These are phyloP conservation scores for Xenus cinereus DNA, from an alignment of 2,113 vertebrate species.

Conservation along the genomic window DNA sequence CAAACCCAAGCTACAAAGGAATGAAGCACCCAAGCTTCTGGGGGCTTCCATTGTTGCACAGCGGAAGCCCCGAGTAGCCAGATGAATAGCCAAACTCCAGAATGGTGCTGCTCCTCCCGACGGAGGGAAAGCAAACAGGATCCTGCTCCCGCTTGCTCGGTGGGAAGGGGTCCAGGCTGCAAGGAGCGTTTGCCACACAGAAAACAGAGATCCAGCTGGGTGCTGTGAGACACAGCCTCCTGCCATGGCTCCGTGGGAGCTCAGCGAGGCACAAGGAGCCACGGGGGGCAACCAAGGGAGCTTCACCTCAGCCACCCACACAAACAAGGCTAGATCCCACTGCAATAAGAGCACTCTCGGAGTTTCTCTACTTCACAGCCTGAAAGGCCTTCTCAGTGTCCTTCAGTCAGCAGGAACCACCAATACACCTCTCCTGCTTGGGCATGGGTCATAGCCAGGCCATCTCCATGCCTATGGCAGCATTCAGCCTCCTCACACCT, in stretches of 20 bases:
- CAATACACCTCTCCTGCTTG: background rate
- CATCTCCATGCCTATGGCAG: rapidly evolving
- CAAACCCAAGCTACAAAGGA: background rate
- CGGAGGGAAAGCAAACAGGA: background rate
- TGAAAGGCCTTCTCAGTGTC: background rate
- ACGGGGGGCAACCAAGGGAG: background rate
- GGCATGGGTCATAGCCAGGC: background rate
- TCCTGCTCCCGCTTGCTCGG: background rate
- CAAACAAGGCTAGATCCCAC: background rate
- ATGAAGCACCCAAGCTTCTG: background rate
- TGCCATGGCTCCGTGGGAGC: background rate
- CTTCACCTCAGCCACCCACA: background rate
- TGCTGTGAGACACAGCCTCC: background rate
- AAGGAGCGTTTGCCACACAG: background rate
- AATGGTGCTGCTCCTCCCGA: background rate
- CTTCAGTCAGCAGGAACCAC: background rate
- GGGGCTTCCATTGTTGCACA: background rate
- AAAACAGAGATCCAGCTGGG: background rate
- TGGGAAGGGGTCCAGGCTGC: background rate
- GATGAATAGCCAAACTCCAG: background rate
- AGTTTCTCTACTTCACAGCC: background rate
- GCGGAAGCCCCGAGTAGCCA: rapidly evolving
- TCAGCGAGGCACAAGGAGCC: background rate
- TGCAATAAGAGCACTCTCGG: rapidly evolving
- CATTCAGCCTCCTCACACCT: rapidly evolving